phyloP scores from a whole-genome alignment of 2,113 vertebrate genomes.

The Crocuta crocuta region DNA sequence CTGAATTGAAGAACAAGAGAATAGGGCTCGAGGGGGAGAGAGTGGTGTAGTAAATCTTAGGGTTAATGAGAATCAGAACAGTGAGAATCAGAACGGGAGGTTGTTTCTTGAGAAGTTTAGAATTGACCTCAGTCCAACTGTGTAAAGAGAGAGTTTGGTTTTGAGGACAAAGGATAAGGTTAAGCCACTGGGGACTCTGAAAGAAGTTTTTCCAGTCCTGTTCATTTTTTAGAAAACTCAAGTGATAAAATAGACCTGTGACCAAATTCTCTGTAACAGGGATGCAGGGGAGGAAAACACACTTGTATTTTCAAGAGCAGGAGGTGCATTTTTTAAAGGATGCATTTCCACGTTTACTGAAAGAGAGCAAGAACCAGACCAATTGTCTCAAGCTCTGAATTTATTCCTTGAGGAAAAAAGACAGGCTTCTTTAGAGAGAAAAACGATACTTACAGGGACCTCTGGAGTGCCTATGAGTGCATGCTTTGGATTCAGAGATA shows the following conservation, averaged over 20 bases:
- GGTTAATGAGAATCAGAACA: not conserved
- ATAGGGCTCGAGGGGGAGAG: not conserved
- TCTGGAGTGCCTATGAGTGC: not conserved
- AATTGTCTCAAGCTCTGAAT: slow-evolving; percentile 67
- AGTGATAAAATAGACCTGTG: not conserved
- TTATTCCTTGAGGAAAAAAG: slow-evolving; percentile 43
- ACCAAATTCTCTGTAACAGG: slow-evolving; percentile 18
- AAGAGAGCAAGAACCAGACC: slow-evolving; percentile 64
- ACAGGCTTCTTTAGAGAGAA: slow-evolving; percentile 35
- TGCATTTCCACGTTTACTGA: slow-evolving; percentile 71
- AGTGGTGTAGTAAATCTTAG: not conserved
- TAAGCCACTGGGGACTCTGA: not conserved
- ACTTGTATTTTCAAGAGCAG: slow-evolving; percentile 48
- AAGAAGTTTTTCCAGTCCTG: not conserved
- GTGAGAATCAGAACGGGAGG: not conserved
- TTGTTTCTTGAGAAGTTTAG: not conserved
- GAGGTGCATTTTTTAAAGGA: not conserved
- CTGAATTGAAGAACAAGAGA: not conserved
- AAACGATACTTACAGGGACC: not conserved
- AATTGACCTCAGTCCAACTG: not conserved
- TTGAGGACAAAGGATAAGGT: not conserved
- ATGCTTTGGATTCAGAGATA: slow-evolving; percentile 24
- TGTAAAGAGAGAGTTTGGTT: not conserved
- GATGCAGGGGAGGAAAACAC: not conserved
- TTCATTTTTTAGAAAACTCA: not conserved